Evolutionary conservation across 2,888 invertebrate species (phyloP).

Genomic region (Vannuccia rotundouncinata): DNA sequence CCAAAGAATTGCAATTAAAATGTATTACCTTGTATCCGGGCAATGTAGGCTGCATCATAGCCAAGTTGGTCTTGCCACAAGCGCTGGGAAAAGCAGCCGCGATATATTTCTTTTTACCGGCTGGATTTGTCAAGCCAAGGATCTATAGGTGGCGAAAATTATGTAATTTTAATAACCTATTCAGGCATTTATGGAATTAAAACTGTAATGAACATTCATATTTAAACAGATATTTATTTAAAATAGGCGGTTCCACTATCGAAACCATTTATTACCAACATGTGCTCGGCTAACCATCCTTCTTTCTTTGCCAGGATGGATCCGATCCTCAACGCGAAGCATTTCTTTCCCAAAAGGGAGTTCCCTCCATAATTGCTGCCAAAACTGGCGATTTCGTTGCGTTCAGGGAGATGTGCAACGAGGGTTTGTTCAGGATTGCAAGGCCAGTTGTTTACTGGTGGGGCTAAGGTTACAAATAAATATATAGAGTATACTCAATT

Average conservation of each 20-base stretch:
- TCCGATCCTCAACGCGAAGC: conserved; percentile 46
- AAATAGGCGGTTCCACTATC: too few relatives aligned
- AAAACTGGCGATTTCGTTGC: conserved; percentile 44
- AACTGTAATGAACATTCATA: too few relatives aligned
- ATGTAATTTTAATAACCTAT: too few relatives aligned
- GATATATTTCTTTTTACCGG: conserved; percentile 44
- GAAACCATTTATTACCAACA: too few relatives aligned
- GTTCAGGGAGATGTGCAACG: conserved; percentile 44
- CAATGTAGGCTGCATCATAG: conserved; percentile 44
- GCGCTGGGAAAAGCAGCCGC: conserved; percentile 46
- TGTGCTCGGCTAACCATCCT: conserved; percentile 47
- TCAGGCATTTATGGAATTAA: too few relatives aligned
- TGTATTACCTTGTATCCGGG: conserved; percentile 45
- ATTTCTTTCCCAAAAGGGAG: conserved; percentile 47
- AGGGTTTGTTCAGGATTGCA: conserved; percentile 44
- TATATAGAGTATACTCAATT: too few relatives aligned
- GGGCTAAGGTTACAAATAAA: conserved; percentile 38
- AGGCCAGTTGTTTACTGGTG: conserved; percentile 45
- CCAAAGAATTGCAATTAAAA: too few relatives aligned
- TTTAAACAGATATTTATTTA: too few relatives aligned
- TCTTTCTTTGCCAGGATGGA: conserved; percentile 43
- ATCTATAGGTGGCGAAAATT: conserved; percentile 40
- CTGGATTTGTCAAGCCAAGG: conserved; percentile 45
- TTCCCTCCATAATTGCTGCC: conserved; percentile 47
- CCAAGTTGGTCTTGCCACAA: conserved; percentile 47